Conservation (phyloP, 2,113 vertebrate genomes). For the Ceyx cyanopectus region DNA sequence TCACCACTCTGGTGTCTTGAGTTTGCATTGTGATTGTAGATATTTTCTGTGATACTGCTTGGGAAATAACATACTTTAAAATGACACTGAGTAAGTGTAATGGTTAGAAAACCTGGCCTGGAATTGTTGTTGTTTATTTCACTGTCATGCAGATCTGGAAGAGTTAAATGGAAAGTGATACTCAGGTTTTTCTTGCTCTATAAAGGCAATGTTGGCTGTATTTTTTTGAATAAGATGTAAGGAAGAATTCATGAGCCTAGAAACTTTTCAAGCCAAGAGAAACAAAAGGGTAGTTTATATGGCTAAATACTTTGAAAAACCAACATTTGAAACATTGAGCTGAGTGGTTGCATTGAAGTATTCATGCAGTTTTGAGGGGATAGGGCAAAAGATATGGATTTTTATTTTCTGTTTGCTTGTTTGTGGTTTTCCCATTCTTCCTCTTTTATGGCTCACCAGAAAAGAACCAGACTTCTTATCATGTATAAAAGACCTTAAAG, state of each 20-base stretch:
- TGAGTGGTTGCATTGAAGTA: conserved; percentile 34
- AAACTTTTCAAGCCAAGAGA: conserved; percentile 29
- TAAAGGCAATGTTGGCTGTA: conserved; percentile 16
- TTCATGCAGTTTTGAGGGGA: not conserved
- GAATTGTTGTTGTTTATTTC: conserved; percentile 5
- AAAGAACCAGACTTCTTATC: conserved; percentile 44
- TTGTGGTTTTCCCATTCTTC: conserved; percentile 40
- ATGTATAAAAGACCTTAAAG: conserved; percentile 28
- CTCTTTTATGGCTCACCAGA: conserved; percentile 23
- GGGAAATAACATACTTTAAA: not conserved
- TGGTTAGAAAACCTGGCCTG: not conserved
- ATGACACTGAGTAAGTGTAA: not conserved
- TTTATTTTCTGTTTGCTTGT: conserved; percentile 22
- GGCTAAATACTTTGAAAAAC: conserved; percentile 51
- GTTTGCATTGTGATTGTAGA: not conserved
- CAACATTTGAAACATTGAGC: conserved; percentile 8
- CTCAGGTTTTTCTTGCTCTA: not conserved
- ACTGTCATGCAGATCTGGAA: not conserved
- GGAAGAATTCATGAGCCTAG: conserved; percentile 29
- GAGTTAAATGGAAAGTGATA: conserved; percentile 32
- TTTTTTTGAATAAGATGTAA: conserved; percentile 20
- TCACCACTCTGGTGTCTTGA: not conserved
- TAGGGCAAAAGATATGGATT: not conserved
- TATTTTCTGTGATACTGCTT: not conserved
- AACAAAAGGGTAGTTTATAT: conserved; percentile 43